Evolutionary conservation across 30 jellyfish, hydroid and myxozoan species (phyloP), one percentile per base, ranked within the genome.

Genomic region (Hydractinia symbiolongicarpus): DNA sequence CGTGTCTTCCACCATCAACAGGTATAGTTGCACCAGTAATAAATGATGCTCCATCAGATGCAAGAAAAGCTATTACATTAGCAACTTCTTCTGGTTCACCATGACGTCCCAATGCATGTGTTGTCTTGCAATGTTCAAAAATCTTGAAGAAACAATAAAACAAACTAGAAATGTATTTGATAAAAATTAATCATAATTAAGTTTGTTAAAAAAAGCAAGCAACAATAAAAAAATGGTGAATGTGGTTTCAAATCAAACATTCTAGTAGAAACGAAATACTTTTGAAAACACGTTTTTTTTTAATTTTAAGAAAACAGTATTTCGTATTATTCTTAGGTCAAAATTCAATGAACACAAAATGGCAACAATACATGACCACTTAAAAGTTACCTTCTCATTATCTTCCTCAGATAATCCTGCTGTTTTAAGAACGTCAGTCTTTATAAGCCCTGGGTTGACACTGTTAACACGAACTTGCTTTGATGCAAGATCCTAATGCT

Each of bases 1-100:
- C 97, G 85, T 86, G 96, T 15, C 97, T 79, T 61, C 97, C 97
- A 16, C 97, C 97, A 78, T 90, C 97, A 40, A 90, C 82, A 10
- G 97, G 97, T 16, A 90, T 54, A 50, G 96, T 90, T 3, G 87
- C 96, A 9, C 97, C 97, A 58, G 97, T 90, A 15, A 90, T 86
- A 79, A 76, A 90, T 73, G 97, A 90, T 8, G 97, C 86, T 69
- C 90, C 94, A 54, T 90, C 95, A 4, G 97, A 90, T 0, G 97
- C 97, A n/a, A 90, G 91, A 76, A 86, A 86, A 5, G 96, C 97
- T n/a, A 90, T 86, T 9, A 91, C 80, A 55, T 61, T 82, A 15
- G 97, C 97, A 0, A 90, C 97, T 83, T 90, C 97, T 11, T 78
- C 86, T 8, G 88, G 87, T 61, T 86, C 91, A 13, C 97, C 97